Evolutionary conservation across 2,888 invertebrate genomes (phyloP).

Genomic region (Stenodera caucasica): DNA sequence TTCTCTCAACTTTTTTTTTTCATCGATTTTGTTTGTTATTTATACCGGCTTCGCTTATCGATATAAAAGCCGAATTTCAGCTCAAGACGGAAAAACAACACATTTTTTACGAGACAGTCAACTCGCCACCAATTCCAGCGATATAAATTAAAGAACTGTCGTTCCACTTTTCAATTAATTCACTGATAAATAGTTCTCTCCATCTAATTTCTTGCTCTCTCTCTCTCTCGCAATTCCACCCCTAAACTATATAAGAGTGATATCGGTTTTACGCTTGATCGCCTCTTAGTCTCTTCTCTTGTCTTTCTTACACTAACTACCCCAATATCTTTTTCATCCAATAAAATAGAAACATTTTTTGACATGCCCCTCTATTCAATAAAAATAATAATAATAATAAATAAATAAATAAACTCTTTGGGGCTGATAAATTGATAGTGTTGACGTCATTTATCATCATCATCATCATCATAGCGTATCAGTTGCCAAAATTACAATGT

Average conservation of each 20-base stretch:
- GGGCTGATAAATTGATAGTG: neutral
- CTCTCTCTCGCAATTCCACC: too few species aligned
- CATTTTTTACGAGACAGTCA: neutral
- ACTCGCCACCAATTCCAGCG: neutral
- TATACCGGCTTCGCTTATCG: too few species aligned
- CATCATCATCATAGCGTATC: neutral
- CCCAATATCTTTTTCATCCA: neutral
- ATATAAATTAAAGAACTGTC: constrained; percentile 4
- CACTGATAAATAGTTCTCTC: neutral
- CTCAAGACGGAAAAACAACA: neutral
- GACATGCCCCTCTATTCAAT: neutral
- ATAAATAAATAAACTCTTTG: neutral
- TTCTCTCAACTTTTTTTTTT: too few species aligned
- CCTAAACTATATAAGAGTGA: neutral
- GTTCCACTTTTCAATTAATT: constrained; percentile 5
- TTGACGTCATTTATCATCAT: neutral
- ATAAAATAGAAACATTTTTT: neutral
- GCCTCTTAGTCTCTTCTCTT: neutral
- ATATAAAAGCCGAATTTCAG: too few species aligned
- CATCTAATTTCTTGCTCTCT: neutral
- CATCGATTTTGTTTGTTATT: too few species aligned
- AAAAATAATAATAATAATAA: neutral
- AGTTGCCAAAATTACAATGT: too few species aligned
- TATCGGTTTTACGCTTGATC: constrained; percentile 8
- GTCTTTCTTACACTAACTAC: constrained; percentile 1